phyloP scores from a whole-genome alignment of 2,888 invertebrate genomes.

The Oscheius sp. region DNA sequence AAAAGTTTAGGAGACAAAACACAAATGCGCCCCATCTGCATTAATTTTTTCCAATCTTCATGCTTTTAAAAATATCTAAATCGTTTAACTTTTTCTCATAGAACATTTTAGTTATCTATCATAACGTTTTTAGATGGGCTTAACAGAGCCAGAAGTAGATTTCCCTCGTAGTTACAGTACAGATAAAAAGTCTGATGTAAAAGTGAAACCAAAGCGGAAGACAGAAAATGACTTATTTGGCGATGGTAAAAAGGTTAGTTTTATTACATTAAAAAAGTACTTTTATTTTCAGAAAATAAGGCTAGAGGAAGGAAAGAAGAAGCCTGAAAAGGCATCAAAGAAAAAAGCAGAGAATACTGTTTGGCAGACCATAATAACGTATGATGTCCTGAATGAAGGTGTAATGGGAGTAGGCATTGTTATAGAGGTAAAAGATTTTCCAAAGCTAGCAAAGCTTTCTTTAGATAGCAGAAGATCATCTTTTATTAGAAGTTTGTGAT shows the following conservation, averaged over 20 bases:
- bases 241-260: slow-evolving; percentile 7
- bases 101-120: no score
- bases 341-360: slow-evolving; percentile 31
- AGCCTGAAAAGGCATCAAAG: no score
- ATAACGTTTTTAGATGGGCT: slow-evolving; percentile 8
- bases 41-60: neutral
- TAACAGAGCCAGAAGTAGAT: slow-evolving; percentile 11
- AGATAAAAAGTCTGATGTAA: neutral
- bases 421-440: slow-evolving; percentile 37
- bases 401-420: slow-evolving; percentile 59
- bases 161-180: slow-evolving; percentile 26
- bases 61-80: neutral
- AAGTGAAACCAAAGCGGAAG: neutral
- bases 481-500: slow-evolving; percentile 22
- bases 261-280: neutral
- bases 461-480: slow-evolving; percentile 25
- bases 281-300: neutral
- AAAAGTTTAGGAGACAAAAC: no score
- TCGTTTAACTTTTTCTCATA: no score
- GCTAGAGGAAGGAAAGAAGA: neutral
- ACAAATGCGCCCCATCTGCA: neutral
- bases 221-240: slow-evolving; percentile 7
- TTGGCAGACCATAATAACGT: slow-evolving; percentile 38
- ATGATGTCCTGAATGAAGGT: slow-evolving; percentile 52
- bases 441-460: neutral